phyloP scores from a whole-genome alignment of 2,113 vertebrate species.

The Equus przewalskii region DNA sequence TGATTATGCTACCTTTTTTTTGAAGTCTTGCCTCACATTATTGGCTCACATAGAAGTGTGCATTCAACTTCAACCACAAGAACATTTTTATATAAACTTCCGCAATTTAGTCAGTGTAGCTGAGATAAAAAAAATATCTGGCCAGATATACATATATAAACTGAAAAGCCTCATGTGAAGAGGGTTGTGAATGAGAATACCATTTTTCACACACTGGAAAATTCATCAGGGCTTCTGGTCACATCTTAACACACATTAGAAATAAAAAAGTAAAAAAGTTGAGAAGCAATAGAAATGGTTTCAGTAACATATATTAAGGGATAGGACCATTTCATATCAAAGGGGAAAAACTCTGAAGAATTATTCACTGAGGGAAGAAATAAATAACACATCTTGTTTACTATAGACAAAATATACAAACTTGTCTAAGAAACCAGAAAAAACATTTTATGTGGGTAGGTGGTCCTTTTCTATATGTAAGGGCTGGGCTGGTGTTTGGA shows the following conservation, averaged over 20 bases:
- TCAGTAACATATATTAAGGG: not conserved
- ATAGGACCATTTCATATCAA: not conserved
- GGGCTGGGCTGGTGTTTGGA: not conserved
- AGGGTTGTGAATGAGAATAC: not conserved
- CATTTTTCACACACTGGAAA: not conserved
- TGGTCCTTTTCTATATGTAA: not conserved
- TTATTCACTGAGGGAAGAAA: not conserved
- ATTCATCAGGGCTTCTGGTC: not conserved
- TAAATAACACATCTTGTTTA: not conserved
- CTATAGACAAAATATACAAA: not conserved
- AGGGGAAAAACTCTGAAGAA: not conserved
- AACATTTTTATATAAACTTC: constrained; percentile 18
- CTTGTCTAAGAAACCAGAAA: not conserved
- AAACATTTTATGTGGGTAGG: not conserved
- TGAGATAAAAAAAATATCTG: not conserved
- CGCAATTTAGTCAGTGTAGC: not conserved
- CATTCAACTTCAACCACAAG: constrained; percentile 10
- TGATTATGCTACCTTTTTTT: constrained; percentile 35
- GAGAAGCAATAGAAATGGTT: not conserved
- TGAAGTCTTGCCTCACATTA: constrained; percentile 48
- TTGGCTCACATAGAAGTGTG: constrained; percentile 59
- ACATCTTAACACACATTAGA: not conserved
- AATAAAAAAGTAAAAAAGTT: not conserved
- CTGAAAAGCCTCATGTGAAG: not conserved
- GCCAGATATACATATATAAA: not conserved